These are phyloP conservation scores for Anoplolepis gracilipes DNA, from an alignment of 1,140 invertebrate genomes.

Conservation along the genomic window DNA sequence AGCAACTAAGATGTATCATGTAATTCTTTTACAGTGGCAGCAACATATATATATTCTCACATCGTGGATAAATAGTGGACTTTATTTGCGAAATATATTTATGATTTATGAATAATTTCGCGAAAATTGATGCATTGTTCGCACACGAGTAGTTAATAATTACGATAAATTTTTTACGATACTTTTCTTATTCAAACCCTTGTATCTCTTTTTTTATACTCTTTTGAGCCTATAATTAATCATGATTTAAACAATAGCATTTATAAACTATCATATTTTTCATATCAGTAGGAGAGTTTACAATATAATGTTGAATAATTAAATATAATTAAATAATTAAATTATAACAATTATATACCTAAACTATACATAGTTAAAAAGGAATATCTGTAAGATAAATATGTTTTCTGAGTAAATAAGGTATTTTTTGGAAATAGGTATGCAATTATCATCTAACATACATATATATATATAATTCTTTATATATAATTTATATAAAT, in stretches of 20 bases:
- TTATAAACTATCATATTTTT: slow-evolving; percentile 8
- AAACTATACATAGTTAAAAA: neutral
- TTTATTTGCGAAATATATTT: too few species aligned
- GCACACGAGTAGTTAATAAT: too few species aligned
- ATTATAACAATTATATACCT: neutral
- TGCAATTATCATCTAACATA: neutral
- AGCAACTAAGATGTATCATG: neutral
- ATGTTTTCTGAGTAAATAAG: neutral
- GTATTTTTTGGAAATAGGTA: neutral
- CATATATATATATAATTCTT: neutral
- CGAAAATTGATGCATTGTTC: too few species aligned
- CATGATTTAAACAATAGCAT: neutral
- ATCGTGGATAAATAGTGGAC: too few species aligned
- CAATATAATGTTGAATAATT: neutral
- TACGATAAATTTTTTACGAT: neutral
- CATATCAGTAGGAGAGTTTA: neutral
- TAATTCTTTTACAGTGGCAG: neutral
- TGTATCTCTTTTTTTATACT: neutral
- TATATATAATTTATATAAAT: neutral
- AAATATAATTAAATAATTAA: neutral
- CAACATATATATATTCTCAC: too few species aligned
- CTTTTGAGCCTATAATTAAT: neutral
- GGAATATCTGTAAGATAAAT: neutral
- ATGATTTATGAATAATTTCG: too few species aligned
- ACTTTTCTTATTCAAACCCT: neutral